Evolutionary conservation across 2,113 vertebrate genomes (phyloP), one percentile per base, ranked within the genome.

Genomic region (Sakesphorus luctuosus): DNA sequence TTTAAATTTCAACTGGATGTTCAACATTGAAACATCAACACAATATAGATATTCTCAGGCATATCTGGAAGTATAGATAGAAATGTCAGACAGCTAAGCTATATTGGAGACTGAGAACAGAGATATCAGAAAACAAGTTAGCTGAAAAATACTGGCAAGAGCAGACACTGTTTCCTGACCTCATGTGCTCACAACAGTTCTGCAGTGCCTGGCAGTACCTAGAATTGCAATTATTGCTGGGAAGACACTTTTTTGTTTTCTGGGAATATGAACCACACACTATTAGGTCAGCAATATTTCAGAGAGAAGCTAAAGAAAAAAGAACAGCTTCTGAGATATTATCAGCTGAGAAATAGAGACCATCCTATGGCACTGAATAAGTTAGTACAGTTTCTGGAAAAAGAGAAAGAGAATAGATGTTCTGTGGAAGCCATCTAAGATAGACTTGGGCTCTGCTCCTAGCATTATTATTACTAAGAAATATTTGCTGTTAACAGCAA

Each of bases 261-360:
- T 83, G 84, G 66, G 66, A 97, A 94, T 62, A 52, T 95, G 96
- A 97, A 89, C 96, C 80, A 96, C n/a, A 31, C 35, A 11, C 46
- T 74, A 43, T 95, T 95, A 72, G 53, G 56, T 87, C 85, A 95
- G 73, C 66, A 92, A 19, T 52, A 58, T 89, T 95, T 93, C 66
- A 79, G 77, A 85, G 23, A 71, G 44, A 23, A 72, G 36, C 66
- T 94, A 61, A 47, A 81, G 13, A 47, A 59, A 93, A 43, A 46
- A 52, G 15, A 72, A 59, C 61, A 65, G 21, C 31, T 58, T n/a
- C 35, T 67, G 29, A 61, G 53, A 58, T 90, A 84, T 50, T 82
- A 74, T 66, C 36, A 81, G 24, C 58, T 62, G 61, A 76, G 52
- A 72, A 94, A 75, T 8, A 61, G 40, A 47, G 38, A 59, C 85